phyloP scores from a whole-genome alignment of 1,140 invertebrate species.

The Penaeus indicus region DNA sequence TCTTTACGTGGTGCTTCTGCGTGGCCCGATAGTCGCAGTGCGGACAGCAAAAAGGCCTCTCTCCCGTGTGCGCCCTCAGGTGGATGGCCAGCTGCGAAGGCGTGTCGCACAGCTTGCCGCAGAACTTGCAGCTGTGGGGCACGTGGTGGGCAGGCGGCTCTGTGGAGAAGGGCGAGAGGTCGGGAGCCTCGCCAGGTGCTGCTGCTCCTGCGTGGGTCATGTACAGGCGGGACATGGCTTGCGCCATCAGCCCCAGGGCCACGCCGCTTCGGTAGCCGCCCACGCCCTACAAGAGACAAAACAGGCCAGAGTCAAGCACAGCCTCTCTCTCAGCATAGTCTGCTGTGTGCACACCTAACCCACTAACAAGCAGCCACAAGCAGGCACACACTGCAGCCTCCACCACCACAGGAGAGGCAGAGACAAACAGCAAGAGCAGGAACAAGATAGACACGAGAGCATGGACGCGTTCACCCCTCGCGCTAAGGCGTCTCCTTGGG shows the following conservation, averaged over 20 bases:
- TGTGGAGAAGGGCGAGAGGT: constrained; percentile 38
- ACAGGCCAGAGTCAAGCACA: constrained; percentile 59
- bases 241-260: constrained; percentile 56
- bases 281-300: constrained; percentile 60
- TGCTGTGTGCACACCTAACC: constrained; percentile 31
- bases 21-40: constrained; percentile 70
- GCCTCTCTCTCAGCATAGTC: constrained; percentile 52
- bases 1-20: constrained; percentile 59
- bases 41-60: constrained; percentile 71
- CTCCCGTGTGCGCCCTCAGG: constrained; percentile 69
- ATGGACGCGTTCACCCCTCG: constrained; percentile 30
- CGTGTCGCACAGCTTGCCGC: constrained; percentile 60
- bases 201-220: constrained; percentile 37
- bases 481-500: constrained; percentile 29
- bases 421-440: constrained; percentile 31
- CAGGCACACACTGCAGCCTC: constrained; percentile 33
- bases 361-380: constrained; percentile 45
- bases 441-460: constrained; percentile 19
- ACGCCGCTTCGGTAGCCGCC: constrained; percentile 55
- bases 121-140: constrained; percentile 52
- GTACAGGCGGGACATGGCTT: constrained; percentile 59
- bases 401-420: constrained; percentile 32
- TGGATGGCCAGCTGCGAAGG: constrained; percentile 63
- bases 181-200: constrained; percentile 45
- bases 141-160: constrained; percentile 45